A percentile compares a stretch with the other conserved stretches of the same genome.
Evolutionary conservation across 2,888 invertebrate genomes (phyloP).

Genomic region (Drosophila stalkeri): DNA sequence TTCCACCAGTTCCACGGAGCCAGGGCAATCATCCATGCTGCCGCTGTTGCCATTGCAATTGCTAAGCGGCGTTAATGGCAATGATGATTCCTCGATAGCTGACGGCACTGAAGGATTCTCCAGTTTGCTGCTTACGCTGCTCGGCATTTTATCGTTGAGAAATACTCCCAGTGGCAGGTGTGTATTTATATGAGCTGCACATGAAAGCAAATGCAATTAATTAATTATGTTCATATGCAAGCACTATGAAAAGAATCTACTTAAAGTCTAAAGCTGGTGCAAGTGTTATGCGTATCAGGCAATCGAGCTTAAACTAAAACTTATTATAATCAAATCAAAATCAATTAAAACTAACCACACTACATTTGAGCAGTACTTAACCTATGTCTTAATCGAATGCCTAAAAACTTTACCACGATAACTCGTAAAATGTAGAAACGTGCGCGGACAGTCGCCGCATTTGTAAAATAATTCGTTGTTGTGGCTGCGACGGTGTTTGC

Average conservation of each 20-base stretch:
- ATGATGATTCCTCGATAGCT: constrained; percentile 37
- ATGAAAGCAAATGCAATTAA: constrained; percentile 19
- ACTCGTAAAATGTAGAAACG: constrained; percentile 75
- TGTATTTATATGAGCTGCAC: constrained; percentile 71
- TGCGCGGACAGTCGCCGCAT: constrained; percentile 69
- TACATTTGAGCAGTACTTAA: constrained; percentile 15
- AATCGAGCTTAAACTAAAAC: constrained; percentile 7
- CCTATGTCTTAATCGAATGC: neutral
- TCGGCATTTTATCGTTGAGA: constrained; percentile 63
- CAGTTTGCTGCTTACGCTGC: constrained; percentile 25
- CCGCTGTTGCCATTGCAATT: constrained; percentile 36
- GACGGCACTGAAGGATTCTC: constrained; percentile 43
- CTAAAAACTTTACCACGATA: constrained; percentile 69
- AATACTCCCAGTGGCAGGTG: constrained; percentile 75
- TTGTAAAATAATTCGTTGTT: constrained; percentile 78
- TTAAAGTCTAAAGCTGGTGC: constrained; percentile 40
- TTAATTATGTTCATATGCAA: neutral
- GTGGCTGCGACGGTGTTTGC: constrained; percentile 77
- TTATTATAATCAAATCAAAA: constrained; percentile 1
- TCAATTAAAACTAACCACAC: constrained; percentile 16
- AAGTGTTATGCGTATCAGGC: constrained; percentile 42
- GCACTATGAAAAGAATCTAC: neutral
- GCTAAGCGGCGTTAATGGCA: constrained; percentile 63
- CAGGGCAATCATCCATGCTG: constrained; percentile 59
- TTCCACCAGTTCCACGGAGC: constrained; percentile 56